phyloP scores from a whole-genome alignment of 2,797 vertebrate species.

The Mycteria americana region DNA sequence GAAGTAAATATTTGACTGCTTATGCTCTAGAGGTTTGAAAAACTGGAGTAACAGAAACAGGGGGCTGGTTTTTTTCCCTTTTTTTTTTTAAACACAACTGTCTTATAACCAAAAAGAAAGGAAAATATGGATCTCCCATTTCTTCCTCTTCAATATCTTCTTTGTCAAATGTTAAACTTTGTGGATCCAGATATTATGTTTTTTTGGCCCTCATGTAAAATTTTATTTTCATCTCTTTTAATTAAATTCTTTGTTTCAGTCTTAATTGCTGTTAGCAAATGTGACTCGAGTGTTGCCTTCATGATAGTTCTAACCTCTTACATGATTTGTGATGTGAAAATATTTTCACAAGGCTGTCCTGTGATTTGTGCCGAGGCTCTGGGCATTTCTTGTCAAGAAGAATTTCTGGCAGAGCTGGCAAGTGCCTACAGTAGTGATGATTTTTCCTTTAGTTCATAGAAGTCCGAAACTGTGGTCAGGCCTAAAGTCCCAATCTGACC shows the following conservation, averaged over 20 bases:
- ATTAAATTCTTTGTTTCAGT: not conserved
- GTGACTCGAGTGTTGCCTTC: not conserved
- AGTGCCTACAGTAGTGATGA: not conserved
- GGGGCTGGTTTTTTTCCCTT: not conserved
- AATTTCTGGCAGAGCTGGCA: not conserved
- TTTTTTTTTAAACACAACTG: not conserved
- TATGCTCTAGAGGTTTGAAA: not conserved
- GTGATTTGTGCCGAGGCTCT: not conserved
- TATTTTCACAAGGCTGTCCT: not conserved
- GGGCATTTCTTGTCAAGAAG: not conserved
- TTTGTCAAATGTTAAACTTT: not conserved
- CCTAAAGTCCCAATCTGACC: not conserved
- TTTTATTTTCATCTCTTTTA: not conserved
- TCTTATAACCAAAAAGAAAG: not conserved
- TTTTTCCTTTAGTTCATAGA: not conserved
- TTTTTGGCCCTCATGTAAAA: not conserved
- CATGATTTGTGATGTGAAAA: not conserved
- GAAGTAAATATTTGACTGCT: not conserved
- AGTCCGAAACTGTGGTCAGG: not conserved
- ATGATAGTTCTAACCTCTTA: not conserved
- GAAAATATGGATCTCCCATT: not conserved
- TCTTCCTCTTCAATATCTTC: not conserved
- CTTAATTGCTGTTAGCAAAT: not conserved
- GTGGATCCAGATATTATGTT: accelerated
- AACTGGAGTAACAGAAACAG: not conserved